These are phyloP conservation scores for Pogona vitticeps DNA, from an alignment of 2,113 vertebrate species.

Conservation along the genomic window DNA sequence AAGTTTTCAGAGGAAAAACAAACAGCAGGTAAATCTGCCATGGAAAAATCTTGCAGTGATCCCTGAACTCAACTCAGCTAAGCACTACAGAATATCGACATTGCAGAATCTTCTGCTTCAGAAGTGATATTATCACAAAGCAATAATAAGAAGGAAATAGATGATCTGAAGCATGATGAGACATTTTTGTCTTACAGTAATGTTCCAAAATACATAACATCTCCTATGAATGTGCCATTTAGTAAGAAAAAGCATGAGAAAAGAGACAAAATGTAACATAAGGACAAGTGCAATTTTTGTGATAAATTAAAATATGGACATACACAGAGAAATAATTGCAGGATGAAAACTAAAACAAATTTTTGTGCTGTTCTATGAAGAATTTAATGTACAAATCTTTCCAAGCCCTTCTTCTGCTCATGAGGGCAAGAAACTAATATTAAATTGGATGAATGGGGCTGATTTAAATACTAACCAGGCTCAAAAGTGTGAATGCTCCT, in stretches of 20 bases:
- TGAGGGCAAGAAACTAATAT: too few relatives aligned
- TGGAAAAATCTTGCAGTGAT: not conserved
- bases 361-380: too few relatives aligned
- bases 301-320: not conserved
- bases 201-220: constrained; percentile 30
- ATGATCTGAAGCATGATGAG: not conserved
- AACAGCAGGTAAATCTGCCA: not conserved
- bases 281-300: constrained; percentile 23
- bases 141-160: not conserved
- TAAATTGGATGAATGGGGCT: not conserved
- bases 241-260: constrained; percentile 18
- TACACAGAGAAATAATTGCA: constrained; percentile 12
- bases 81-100: not conserved
- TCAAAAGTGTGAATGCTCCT: not conserved
- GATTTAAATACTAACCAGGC: not conserved
- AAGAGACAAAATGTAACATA: not conserved
- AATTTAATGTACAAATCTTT: not conserved
- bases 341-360: not conserved
- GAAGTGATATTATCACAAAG: not conserved
- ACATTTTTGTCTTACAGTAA: constrained; percentile 19
- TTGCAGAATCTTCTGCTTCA: not conserved
- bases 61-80: constrained; percentile 12
- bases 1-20: not conserved
- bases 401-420: too few relatives aligned
- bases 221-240: constrained; percentile 16